Percentiles rank a stretch among this genome's conserved stretches.
These are phyloP conservation scores for Dromococcyx pavoninus DNA, from an alignment of 2,797 vertebrate genomes.

Conservation along the genomic window DNA sequence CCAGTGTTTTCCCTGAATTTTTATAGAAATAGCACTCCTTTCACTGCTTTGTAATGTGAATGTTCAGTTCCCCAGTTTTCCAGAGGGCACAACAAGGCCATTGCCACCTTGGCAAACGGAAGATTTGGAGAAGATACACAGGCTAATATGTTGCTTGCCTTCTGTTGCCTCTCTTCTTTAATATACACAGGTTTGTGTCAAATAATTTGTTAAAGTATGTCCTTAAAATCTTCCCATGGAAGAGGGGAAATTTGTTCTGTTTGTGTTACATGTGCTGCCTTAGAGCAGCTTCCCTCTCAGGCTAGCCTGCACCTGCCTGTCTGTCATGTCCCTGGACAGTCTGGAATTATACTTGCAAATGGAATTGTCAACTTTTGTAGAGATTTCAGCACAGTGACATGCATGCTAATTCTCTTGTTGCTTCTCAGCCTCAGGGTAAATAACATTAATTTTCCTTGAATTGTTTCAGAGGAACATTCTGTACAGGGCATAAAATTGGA, in stretches of 20 bases:
- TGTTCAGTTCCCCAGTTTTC: conserved; percentile 9
- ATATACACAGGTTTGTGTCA: background rate
- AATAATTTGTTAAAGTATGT: background rate
- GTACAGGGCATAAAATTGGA: background rate
- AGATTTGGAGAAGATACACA: background rate
- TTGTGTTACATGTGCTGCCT: background rate
- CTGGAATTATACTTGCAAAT: conserved; percentile 67
- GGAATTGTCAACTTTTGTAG: conserved; percentile 34
- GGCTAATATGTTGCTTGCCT: conserved; percentile 9
- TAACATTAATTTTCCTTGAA: conserved; percentile 20
- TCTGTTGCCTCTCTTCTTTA: conserved; percentile 3
- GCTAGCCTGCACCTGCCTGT: conserved; percentile 32
- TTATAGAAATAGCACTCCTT: background rate
- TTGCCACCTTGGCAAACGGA: background rate
- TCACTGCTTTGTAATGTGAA: background rate
- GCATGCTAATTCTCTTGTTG: conserved; percentile 58
- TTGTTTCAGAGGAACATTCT: background rate
- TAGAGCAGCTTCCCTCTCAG: background rate
- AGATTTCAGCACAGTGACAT: conserved; percentile 14
- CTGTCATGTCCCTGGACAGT: conserved; percentile 54
- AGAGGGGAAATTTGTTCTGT: background rate
- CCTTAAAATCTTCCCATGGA: background rate
- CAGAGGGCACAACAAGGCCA: background rate
- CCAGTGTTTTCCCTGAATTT: conserved; percentile 20
- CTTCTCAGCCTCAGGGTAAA: conserved; percentile 36